Evolutionary conservation across 1,140 invertebrate genomes (phyloP).

Genomic region (Drosophila melanogaster): DNA sequence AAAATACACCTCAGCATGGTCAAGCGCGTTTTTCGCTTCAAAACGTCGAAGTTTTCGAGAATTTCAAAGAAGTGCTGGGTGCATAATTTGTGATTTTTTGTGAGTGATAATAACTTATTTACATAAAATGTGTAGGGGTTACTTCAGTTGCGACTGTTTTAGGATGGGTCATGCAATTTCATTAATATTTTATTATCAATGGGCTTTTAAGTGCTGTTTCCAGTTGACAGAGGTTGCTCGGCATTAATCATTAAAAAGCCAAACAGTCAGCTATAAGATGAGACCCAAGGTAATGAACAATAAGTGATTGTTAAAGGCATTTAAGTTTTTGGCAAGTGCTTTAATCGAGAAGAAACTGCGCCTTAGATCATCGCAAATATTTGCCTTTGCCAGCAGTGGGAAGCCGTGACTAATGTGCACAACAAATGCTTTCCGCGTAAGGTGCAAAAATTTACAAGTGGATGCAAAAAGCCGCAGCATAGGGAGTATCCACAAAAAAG

Average conservation of each 20-base stretch:
- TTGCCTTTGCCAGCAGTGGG: slow-evolving; percentile 4
- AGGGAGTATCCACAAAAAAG: slow-evolving; percentile 10
- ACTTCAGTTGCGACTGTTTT: neutral
- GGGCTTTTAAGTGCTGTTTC: neutral
- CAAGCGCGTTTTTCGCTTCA: slow-evolving; percentile 52
- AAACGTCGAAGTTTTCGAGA: slow-evolving; percentile 16
- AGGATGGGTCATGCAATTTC: neutral
- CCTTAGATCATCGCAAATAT: slow-evolving; percentile 58
- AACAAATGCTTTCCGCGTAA: slow-evolving; percentile 38
- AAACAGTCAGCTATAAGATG: neutral
- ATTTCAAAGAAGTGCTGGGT: slow-evolving; percentile 12
- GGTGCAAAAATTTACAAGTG: slow-evolving; percentile 71
- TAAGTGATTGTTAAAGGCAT: slow-evolving; percentile 2
- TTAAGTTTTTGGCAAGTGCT: neutral
- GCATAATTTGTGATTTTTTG: slow-evolving; percentile 8
- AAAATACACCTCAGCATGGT: slow-evolving; percentile 32
- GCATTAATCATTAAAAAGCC: neutral
- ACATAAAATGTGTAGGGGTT: neutral
- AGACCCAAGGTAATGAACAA: slow-evolving; percentile 3
- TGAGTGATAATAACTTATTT: neutral
- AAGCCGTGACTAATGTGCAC: slow-evolving; percentile 38
- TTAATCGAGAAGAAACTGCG: slow-evolving; percentile 1
- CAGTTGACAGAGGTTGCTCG: neutral
- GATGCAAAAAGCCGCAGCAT: slow-evolving; percentile 51
- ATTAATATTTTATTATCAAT: neutral